Conservation (phyloP, 2,888 invertebrate species). For the Oscheius sp. region DNA sequence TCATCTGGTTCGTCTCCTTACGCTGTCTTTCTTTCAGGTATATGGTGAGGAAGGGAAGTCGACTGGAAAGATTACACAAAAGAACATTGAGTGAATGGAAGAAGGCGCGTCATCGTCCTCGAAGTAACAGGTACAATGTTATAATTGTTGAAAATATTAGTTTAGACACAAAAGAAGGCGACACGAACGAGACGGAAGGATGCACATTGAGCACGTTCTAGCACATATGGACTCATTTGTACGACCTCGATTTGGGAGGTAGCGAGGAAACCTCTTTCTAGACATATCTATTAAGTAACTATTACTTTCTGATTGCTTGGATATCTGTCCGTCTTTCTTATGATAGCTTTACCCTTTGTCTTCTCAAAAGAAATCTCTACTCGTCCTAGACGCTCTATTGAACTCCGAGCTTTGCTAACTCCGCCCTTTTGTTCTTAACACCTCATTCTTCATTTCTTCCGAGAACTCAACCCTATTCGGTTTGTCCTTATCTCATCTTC, state of each 20-base stretch:
- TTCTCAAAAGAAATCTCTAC: conserved; percentile 23
- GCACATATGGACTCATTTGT: conserved; percentile 53
- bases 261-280: conserved; percentile 14
- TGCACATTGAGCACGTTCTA: conserved; percentile 48
- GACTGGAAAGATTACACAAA: conserved; percentile 51
- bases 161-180: conserved; percentile 43
- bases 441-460: conserved; percentile 12
- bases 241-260: conserved; percentile 48
- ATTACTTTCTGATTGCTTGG: conserved; percentile 1
- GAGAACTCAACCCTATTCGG: conserved; percentile 10
- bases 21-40: conserved; percentile 37
- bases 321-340: conserved; percentile 3
- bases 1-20: too few relatives aligned
- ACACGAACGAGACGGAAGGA: conserved; percentile 45
- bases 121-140: conserved; percentile 41
- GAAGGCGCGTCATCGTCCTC: conserved; percentile 41
- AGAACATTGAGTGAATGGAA: conserved; percentile 51
- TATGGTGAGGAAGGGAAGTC: conserved; percentile 49
- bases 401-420: conserved; percentile 12
- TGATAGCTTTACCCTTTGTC: conserved; percentile 25
- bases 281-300: conserved; percentile 6
- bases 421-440: background rate
- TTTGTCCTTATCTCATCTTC: conserved; percentile 5
- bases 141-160: background rate
- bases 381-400: conserved; percentile 28